Conservation (phyloP, 2,888 invertebrate genomes). For the Metopia argyrocephala region DNA sequence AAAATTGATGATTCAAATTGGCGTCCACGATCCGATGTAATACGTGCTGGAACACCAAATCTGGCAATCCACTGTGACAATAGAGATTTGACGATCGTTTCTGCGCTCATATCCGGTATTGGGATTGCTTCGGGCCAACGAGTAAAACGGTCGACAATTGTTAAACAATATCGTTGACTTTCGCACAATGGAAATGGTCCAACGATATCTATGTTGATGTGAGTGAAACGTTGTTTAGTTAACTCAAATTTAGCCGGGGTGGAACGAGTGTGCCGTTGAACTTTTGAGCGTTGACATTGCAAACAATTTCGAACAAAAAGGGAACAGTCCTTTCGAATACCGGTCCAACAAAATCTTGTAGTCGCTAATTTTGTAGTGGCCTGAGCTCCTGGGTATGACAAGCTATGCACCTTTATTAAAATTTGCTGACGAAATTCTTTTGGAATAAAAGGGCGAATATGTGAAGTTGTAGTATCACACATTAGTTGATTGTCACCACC, state of each 20-base stretch:
- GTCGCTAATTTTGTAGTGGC: conserved; percentile 1
- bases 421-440: conserved; percentile 1
- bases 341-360: conserved; percentile 28
- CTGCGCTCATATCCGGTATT: conserved; percentile 42
- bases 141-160: conserved; percentile 1
- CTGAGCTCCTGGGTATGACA: conserved; percentile 15
- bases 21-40: conserved; percentile 22
- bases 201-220: conserved; percentile 29
- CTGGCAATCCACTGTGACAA: conserved; percentile 27
- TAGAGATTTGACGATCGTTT: conserved; percentile 13
- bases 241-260: neutral
- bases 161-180: conserved; percentile 17
- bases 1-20: conserved; percentile 36
- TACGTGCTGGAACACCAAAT: conserved; percentile 28
- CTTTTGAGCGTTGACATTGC: conserved; percentile 30
- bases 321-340: conserved; percentile 18
- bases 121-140: conserved; percentile 29
- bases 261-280: conserved; percentile 12
- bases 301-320: conserved; percentile 20
- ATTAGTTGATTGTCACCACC: neutral
- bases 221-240: neutral
- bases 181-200: conserved; percentile 12
- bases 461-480: neutral
- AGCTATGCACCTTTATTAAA: neutral
- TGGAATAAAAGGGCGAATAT: conserved; percentile 1